Percentiles rank a stretch among this genome's conserved stretches.
These are phyloP conservation scores for Drosophila mettleri DNA, from an alignment of 2,888 invertebrate species.

Conservation along the genomic window DNA sequence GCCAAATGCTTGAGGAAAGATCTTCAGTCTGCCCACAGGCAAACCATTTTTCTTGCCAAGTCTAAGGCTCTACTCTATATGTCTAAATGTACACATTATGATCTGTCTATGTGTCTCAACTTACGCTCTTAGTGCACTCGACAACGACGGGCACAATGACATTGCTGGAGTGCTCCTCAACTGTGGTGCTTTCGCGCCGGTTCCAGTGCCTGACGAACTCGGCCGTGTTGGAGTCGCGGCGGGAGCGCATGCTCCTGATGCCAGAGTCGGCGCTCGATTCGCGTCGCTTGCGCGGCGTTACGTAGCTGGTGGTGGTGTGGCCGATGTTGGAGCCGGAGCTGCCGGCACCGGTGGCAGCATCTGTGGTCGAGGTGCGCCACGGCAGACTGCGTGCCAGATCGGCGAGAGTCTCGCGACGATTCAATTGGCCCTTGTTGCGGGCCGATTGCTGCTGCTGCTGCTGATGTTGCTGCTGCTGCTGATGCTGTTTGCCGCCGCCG, in stretches of 20 bases:
- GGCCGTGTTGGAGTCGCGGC: constrained; percentile 90
- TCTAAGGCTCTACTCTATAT: not conserved
- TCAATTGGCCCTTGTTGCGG: constrained; percentile 88
- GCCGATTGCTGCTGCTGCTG: constrained; percentile 77
- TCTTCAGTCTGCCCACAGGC: not conserved
- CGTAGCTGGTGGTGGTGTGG: constrained; percentile 62
- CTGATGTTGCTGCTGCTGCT: constrained; percentile 72
- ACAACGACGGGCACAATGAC: constrained; percentile 73
- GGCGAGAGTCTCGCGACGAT: constrained; percentile 93
- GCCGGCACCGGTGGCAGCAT: constrained; percentile 82
- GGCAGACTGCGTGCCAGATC: constrained; percentile 94
- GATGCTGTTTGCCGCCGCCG: constrained; percentile 86
- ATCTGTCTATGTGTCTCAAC: too few species aligned
- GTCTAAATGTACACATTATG: too few species aligned
- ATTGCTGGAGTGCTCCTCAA: constrained; percentile 78
- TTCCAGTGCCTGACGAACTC: constrained; percentile 91
- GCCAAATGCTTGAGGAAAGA: not conserved
- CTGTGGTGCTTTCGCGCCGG: constrained; percentile 87
- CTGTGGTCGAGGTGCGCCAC: constrained; percentile 90
- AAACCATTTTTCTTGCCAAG: not conserved
- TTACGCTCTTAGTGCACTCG: constrained; percentile 71
- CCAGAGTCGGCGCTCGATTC: constrained; percentile 95
- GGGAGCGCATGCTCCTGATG: constrained; percentile 90
- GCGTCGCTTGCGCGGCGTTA: constrained; percentile 89
- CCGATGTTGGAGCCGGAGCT: constrained; percentile 68